Conservation (phyloP, 2,113 vertebrate species). For the Puffinus mauretanicus region DNA sequence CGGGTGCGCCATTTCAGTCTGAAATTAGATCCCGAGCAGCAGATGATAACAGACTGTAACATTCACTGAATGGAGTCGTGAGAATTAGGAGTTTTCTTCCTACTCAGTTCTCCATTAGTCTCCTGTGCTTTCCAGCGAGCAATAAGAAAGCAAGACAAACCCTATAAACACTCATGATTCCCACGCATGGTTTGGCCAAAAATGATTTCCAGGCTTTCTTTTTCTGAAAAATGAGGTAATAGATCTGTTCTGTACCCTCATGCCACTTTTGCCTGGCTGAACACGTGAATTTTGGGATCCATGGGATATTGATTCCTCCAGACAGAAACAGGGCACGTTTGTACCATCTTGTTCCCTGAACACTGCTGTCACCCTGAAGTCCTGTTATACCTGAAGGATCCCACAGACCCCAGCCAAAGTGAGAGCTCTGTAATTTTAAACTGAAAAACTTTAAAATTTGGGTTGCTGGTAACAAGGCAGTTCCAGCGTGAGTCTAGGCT, state of each 20-base stretch:
- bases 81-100: background rate
- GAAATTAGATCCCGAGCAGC: background rate
- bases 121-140: background rate
- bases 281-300: background rate
- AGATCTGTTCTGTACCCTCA: background rate
- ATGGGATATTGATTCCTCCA: background rate
- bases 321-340: background rate
- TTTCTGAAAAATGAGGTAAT: background rate
- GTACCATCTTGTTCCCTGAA: background rate
- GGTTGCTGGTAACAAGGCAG: background rate
- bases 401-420: background rate
- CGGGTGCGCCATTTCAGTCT: background rate
- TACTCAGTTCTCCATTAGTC: background rate
- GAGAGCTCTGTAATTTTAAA: background rate
- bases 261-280: background rate
- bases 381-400: background rate
- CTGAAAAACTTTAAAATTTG: background rate
- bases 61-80: background rate
- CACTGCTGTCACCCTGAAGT: background rate
- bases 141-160: background rate
- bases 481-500: background rate
- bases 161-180: background rate
- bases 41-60: background rate
- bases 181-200: background rate
- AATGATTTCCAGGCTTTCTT: background rate